Conservation (phyloP, 2,113 vertebrate species). For the Tachuris rubrigastra region DNA sequence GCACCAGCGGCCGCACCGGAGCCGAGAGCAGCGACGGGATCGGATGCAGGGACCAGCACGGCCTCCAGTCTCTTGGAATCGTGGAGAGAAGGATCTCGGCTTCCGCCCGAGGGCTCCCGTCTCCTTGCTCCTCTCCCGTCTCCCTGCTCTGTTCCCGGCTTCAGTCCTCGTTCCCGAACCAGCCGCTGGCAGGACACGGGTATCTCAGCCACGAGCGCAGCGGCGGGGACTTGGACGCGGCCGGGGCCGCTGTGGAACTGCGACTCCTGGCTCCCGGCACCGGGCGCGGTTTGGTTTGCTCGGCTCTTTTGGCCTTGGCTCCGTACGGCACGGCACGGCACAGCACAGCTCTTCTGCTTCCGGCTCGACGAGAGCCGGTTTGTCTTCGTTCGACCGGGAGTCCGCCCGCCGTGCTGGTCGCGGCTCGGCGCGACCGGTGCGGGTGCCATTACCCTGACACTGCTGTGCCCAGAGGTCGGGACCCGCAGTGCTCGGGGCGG, state of each 20-base stretch:
- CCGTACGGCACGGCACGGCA: neutral
- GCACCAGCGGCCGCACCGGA: neutral
- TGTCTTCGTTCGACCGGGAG: too few relatives aligned
- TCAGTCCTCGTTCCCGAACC: neutral
- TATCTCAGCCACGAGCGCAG: neutral
- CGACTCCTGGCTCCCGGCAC: too few relatives aligned
- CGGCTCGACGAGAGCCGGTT: neutral
- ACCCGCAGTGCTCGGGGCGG: neutral
- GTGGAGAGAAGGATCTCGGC: neutral
- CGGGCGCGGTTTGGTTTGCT: neutral
- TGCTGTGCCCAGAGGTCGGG: neutral
- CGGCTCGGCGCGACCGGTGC: neutral
- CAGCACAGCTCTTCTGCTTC: neutral
- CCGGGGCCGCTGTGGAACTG: too few relatives aligned
- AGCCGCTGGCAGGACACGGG: neutral
- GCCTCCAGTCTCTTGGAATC: too few relatives aligned
- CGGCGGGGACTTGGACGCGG: neutral
- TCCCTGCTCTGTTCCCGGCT: neutral
- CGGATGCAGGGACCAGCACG: too few relatives aligned
- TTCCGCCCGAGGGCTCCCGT: neutral
- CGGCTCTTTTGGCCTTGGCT: neutral
- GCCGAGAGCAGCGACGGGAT: too few relatives aligned
- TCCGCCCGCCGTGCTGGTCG: too few relatives aligned
- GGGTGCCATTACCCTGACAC: neutral
- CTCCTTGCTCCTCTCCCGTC: neutral